Evolutionary conservation across 2,113 vertebrate species (phyloP).

Genomic region (Beaufortia kweichowensis): DNA sequence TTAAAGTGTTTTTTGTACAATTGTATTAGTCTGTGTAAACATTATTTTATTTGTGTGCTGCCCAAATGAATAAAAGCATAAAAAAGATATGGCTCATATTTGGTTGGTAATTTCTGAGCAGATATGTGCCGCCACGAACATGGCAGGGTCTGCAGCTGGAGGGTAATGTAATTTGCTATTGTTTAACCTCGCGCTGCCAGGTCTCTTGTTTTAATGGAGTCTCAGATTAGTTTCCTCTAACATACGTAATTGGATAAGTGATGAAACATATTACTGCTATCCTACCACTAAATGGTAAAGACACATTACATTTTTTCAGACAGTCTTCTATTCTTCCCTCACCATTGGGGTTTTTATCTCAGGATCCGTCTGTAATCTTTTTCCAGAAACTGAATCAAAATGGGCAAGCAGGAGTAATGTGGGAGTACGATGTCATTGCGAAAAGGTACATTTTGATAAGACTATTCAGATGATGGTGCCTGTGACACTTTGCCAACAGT

Average conservation of each 20-base stretch:
- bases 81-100: too few species aligned
- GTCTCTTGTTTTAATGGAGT: conserved; percentile 75
- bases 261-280: conserved; percentile 66
- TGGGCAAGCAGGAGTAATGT: neutral
- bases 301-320: conserved; percentile 1
- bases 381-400: neutral
- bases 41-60: too few species aligned
- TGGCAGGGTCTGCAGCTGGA: conserved; percentile 30
- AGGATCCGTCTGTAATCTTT: conserved; percentile 1
- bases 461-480: neutral
- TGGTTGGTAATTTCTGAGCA: conserved; percentile 53
- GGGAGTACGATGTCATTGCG: neutral
- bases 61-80: too few species aligned
- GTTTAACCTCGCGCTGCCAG: conserved; percentile 72
- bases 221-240: conserved; percentile 74
- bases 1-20: too few species aligned
- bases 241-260: conserved; percentile 73
- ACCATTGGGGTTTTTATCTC: neutral
- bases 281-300: conserved; percentile 44
- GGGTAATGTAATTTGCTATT: conserved; percentile 74
- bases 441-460: neutral
- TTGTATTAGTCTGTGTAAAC: conserved; percentile 35
- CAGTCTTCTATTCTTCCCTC: neutral
- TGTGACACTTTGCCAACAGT: neutral
- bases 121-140: conserved; percentile 54